Evolutionary conservation across 2,797 vertebrate genomes (phyloP).

Genomic region (Poeciliopsis paucimaculata): DNA sequence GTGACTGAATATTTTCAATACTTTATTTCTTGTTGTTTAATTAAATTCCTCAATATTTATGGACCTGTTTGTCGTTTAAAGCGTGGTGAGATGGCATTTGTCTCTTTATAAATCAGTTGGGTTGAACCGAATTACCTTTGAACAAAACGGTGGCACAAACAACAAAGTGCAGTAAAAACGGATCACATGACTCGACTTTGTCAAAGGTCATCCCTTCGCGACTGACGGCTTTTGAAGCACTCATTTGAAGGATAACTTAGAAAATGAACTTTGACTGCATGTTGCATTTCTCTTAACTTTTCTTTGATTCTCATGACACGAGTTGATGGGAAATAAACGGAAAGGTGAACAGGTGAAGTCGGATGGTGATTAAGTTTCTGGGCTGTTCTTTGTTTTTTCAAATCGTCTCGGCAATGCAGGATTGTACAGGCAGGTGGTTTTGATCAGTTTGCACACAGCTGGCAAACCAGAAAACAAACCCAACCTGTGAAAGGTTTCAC

Average conservation of each 20-base stretch:
- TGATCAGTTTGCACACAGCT: neutral
- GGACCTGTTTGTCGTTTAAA: neutral
- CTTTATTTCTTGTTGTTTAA: neutral
- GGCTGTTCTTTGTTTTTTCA: neutral
- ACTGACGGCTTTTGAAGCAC: neutral
- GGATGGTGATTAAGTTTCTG: neutral
- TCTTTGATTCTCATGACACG: neutral
- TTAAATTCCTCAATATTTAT: neutral
- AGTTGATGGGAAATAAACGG: neutral
- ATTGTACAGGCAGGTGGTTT: neutral
- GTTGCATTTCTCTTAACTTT: too few relatives aligned
- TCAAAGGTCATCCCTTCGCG: neutral
- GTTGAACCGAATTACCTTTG: neutral
- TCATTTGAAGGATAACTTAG: neutral
- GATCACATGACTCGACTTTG: neutral
- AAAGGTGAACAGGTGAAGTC: neutral
- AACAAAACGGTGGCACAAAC: neutral
- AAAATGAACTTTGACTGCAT: neutral
- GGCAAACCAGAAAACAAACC: too few relatives aligned
- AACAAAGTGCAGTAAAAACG: neutral
- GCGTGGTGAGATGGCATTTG: neutral
- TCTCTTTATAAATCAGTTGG: neutral
- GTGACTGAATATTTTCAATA: neutral
- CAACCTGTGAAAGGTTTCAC: too few relatives aligned
- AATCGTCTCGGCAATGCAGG: neutral